These are phyloP conservation scores for Callipepla squamata DNA, from an alignment of 2,113 vertebrate genomes.

Conservation along the genomic window DNA sequence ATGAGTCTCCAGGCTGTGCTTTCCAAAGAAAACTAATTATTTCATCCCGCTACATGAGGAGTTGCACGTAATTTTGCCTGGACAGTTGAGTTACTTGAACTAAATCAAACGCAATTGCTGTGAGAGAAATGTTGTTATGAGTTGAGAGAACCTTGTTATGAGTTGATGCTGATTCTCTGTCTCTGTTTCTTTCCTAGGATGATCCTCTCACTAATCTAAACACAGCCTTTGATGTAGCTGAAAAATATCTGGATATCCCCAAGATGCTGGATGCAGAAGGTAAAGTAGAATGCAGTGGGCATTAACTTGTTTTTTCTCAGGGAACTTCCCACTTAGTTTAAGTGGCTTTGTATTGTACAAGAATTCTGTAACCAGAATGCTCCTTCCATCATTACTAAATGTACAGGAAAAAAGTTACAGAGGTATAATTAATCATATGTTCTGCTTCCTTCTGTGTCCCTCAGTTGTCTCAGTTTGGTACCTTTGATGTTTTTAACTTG, in stretches of 20 bases:
- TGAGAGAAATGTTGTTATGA: not conserved
- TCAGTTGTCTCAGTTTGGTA: not conserved
- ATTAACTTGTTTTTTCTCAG: slow-evolving; percentile 8
- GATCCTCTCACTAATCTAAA: slow-evolving; percentile 94
- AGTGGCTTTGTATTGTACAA: slow-evolving; percentile 45
- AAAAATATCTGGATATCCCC: slow-evolving; percentile 94
- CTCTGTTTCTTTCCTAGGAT: slow-evolving; percentile 76
- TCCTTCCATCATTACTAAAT: not conserved
- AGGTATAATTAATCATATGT: not conserved
- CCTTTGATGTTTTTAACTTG: not conserved
- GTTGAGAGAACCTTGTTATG: not conserved
- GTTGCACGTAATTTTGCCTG: not conserved
- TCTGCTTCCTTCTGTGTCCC: not conserved
- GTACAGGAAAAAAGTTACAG: not conserved
- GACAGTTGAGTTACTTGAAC: not conserved
- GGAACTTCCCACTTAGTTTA: slow-evolving; percentile 37
- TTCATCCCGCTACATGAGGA: not conserved
- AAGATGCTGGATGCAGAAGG: slow-evolving; percentile 97
- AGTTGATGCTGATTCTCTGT: not conserved
- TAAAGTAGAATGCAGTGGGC: slow-evolving; percentile 69
- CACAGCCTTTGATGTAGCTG: slow-evolving; percentile 93
- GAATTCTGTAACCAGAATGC: not conserved
- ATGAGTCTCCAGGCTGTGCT: not conserved
- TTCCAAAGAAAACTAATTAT: slow-evolving; percentile 10
- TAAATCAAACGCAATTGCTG: not conserved